Evolutionary conservation across 2,888 invertebrate genomes (phyloP), one percentile per base, ranked within the genome.

Genomic region (Elgonia sp.): DNA sequence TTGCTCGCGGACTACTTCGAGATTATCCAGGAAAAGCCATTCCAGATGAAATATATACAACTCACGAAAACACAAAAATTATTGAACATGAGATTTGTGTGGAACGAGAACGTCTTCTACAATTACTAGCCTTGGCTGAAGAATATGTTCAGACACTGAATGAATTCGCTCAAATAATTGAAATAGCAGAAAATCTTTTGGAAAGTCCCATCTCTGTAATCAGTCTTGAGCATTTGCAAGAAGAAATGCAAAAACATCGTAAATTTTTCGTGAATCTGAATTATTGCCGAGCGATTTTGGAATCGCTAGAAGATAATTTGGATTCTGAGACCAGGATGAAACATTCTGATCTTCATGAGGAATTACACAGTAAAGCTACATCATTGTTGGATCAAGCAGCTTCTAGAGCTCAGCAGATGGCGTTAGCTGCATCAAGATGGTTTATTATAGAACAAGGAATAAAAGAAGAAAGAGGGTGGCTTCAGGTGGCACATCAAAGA

Each of bases 241-340:
- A 98, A 92, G 98, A 98, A 95, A 97, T 98, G 95, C 98, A 98
- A 92, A 98, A 97, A 93, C 98, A 98, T 92, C 96, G 98, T 55
- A 98, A 97, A 92, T 98, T 98, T 95, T 98, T 98, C 93, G 97
- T 98, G 0, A 98, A 98, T 91, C 94, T 98, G 10, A 98, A 98
- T 92, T 98, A 98, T 90, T 98, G 98, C 92, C 96, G 97, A 91
- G 97, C 97, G 14, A 97, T 98, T 91, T 95, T 98, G 55, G 98
- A 98, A 94, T 98, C 98, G 0, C 94, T 98, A 37, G 98, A 98
- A 94, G 97, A 97, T 89, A 97, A 98, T 93, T 95, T 98, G 55
- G 98, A 98, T 92, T 96, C 95, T 53, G 98, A 98, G 94, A 98
- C 98, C 0, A 96, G 97, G 90, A 96, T 96, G 18, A 96, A 96